These are phyloP conservation scores for Oenanthe melanoleuca DNA, from an alignment of 2,113 vertebrate species.

Conservation along the genomic window DNA sequence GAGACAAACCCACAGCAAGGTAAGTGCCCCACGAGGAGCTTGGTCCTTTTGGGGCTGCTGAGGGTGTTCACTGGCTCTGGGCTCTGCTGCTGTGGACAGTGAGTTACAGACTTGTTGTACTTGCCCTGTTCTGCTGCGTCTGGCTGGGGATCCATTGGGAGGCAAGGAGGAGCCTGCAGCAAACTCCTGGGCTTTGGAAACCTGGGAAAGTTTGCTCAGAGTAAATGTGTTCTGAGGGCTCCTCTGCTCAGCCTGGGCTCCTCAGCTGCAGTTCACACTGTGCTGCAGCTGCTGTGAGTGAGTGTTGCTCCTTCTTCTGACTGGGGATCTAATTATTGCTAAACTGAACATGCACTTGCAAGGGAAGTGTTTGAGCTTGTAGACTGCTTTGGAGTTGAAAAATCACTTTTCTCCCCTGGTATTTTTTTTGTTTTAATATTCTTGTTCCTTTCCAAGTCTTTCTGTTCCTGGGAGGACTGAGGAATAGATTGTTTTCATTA, in stretches of 20 bases:
- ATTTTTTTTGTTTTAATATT: neutral
- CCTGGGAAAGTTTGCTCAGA: neutral
- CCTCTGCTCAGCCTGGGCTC: neutral
- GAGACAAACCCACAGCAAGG: neutral
- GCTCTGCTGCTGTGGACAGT: accelerated
- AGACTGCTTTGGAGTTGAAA: neutral
- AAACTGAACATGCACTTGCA: neutral
- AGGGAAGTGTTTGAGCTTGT: neutral
- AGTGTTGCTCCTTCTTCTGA: neutral
- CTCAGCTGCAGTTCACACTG: too few relatives aligned
- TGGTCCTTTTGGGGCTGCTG: neutral
- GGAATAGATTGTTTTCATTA: constrained; percentile 8
- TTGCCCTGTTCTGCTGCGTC: neutral
- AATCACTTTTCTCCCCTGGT: neutral
- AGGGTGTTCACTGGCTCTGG: accelerated
- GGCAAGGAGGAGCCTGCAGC: neutral
- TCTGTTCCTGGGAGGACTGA: neutral
- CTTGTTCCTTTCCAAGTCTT: neutral
- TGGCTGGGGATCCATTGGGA: neutral
- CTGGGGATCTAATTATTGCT: neutral
- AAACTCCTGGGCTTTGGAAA: too few relatives aligned
- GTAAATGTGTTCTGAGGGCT: neutral
- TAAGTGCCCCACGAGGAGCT: accelerated
- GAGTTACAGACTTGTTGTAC: neutral
- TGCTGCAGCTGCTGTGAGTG: neutral